These are phyloP conservation scores for Epicampocera succincta DNA, from an alignment of 2,888 invertebrate species.

Conservation along the genomic window DNA sequence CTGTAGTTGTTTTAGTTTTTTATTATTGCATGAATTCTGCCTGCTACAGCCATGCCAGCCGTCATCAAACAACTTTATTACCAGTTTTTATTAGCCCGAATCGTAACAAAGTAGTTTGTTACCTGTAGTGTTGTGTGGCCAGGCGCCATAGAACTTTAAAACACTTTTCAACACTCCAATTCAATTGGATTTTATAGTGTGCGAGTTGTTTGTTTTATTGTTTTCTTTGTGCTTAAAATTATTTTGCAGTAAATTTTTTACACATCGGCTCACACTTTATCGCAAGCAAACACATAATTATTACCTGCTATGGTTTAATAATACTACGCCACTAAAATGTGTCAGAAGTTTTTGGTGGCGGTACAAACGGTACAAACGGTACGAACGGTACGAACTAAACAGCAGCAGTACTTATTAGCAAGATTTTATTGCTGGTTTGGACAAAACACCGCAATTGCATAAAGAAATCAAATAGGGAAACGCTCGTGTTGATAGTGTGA, in stretches of 20 bases:
- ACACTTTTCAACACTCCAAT: slow-evolving; percentile 46
- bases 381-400: slow-evolving; percentile 42
- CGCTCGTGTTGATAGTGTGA: too few species aligned
- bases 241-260: slow-evolving; percentile 46
- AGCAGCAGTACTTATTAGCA: slow-evolving; percentile 25
- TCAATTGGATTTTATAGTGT: slow-evolving; percentile 44
- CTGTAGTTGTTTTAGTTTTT: too few species aligned
- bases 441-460: slow-evolving; percentile 1
- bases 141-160: slow-evolving; percentile 57
- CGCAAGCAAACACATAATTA: slow-evolving; percentile 53
- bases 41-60: slow-evolving; percentile 35
- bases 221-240: slow-evolving; percentile 5
- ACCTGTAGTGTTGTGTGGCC: slow-evolving; percentile 9
- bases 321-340: slow-evolving; percentile 21
- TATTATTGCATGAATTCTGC: neutral
- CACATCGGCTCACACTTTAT: slow-evolving; percentile 51
- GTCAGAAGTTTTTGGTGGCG: slow-evolving; percentile 6
- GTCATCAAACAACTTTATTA: slow-evolving; percentile 32
- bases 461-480: neutral
- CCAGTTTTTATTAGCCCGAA: slow-evolving; percentile 49
- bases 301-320: slow-evolving; percentile 59
- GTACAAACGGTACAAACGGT: slow-evolving; percentile 30
- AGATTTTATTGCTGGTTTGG: slow-evolving; percentile 26
- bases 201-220: neutral
- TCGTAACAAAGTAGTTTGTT: slow-evolving; percentile 33